Evolutionary conservation across 2,888 invertebrate species (phyloP).

Genomic region (Plagiodera versicolora): DNA sequence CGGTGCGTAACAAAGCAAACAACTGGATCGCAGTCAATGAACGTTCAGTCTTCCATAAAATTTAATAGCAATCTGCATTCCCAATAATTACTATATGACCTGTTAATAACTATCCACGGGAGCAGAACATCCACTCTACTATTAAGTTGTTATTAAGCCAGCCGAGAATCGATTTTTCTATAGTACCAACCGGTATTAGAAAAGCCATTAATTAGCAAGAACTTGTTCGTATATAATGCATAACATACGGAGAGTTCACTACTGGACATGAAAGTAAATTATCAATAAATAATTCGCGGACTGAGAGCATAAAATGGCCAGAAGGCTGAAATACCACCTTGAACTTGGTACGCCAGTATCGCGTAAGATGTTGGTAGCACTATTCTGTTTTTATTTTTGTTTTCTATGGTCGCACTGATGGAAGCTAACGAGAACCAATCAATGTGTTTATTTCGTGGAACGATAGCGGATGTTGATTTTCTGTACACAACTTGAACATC

Average conservation of each 20-base stretch:
- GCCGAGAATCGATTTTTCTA: conserved; percentile 17
- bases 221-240: conserved; percentile 27
- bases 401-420: neutral
- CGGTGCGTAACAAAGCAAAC: neutral
- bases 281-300: conserved; percentile 12
- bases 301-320: conserved; percentile 2
- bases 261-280: conserved; percentile 19
- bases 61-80: conserved; percentile 13
- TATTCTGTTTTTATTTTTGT: neutral
- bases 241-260: conserved; percentile 27
- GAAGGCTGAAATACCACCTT: neutral
- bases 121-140: conserved; percentile 22
- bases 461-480: neutral
- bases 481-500: no score
- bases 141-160: conserved; percentile 27
- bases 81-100: conserved; percentile 25
- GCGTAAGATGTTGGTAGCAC: neutral
- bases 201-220: conserved; percentile 26
- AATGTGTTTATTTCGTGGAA: neutral
- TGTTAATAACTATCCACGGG: conserved; percentile 26
- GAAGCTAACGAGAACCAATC: neutral
- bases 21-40: neutral
- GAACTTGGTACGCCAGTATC: neutral
- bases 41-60: conserved; percentile 8
- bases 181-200: conserved; percentile 26